Percentiles rank a stretch among this genome's conserved stretches.
Conservation (phyloP, 2,888 invertebrate species). For the Argynnis bischoffii region DNA sequence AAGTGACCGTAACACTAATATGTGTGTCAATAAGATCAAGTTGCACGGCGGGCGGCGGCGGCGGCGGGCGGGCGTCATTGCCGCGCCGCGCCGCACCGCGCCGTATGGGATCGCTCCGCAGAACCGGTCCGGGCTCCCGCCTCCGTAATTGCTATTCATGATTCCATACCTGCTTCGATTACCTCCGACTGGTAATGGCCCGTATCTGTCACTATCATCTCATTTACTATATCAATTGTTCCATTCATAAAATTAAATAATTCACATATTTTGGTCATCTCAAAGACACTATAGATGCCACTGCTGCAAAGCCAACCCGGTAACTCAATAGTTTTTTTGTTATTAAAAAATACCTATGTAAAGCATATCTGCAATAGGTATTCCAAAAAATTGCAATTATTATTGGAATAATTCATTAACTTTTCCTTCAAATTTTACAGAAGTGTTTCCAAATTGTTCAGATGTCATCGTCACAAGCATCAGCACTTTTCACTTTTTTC, state of each 20-base stretch:
- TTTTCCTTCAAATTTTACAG: too few species aligned
- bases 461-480: too few species aligned
- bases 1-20: constrained; percentile 33
- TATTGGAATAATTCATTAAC: too few species aligned
- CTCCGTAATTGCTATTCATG: constrained; percentile 10
- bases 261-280: too few species aligned
- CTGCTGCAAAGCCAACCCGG: too few species aligned
- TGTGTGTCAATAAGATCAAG: constrained; percentile 28
- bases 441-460: too few species aligned
- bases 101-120: constrained; percentile 1
- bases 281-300: too few species aligned
- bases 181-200: constrained; percentile 19
- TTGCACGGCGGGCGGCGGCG: constrained; percentile 12
- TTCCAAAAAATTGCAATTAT: too few species aligned
- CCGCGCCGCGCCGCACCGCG: neutral
- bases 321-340: too few species aligned
- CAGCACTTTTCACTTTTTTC: too few species aligned
- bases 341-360: too few species aligned
- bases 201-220: constrained; percentile 9
- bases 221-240: constrained; percentile 6
- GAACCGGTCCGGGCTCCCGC: constrained; percentile 16
- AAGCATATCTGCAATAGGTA: too few species aligned
- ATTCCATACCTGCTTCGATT: constrained; percentile 22
- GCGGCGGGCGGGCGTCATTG: neutral
- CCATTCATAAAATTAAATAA: constrained; percentile 2